Percentiles rank a stretch among this genome's conserved stretches.
These are phyloP conservation scores for Bovichtus diacanthus DNA, from an alignment of 2,797 vertebrate genomes.

Conservation along the genomic window DNA sequence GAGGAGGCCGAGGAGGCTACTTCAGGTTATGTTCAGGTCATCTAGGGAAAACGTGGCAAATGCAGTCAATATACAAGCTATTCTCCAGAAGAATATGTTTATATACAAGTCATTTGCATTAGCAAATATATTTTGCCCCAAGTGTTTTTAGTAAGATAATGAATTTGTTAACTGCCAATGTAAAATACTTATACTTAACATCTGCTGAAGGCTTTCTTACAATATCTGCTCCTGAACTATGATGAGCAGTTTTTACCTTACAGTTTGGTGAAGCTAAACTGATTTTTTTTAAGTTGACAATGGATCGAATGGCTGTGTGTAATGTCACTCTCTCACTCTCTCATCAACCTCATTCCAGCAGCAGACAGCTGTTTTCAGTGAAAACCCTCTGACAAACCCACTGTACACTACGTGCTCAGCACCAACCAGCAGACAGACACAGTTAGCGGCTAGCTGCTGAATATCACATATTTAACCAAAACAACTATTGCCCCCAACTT, in stretches of 20 bases:
- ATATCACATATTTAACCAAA: no score
- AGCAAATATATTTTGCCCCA: not conserved
- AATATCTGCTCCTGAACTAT: no score
- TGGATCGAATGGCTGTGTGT: not conserved
- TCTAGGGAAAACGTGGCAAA: not conserved
- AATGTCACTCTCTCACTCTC: not conserved
- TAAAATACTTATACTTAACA: not conserved
- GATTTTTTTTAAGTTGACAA: not conserved
- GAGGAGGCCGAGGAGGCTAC: conserved; percentile 9
- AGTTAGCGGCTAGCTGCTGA: no score
- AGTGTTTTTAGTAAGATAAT: not conserved
- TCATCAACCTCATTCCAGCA: not conserved
- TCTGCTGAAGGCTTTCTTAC: no score
- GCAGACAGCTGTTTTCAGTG: not conserved
- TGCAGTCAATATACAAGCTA: not conserved
- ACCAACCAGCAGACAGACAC: no score
- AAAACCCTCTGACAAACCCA: not conserved
- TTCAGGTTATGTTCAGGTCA: conserved; percentile 42
- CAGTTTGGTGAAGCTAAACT: not conserved
- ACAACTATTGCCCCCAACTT: no score
- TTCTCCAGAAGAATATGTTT: not conserved
- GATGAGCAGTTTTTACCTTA: not conserved
- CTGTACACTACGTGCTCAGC: not conserved
- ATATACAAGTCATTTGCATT: not conserved
- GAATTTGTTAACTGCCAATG: not conserved